A percentile compares a stretch with the other conserved stretches of the same genome.
These are phyloP conservation scores for Dromiciops gliroides DNA, from an alignment of 2,113 vertebrate genomes.

Conservation along the genomic window DNA sequence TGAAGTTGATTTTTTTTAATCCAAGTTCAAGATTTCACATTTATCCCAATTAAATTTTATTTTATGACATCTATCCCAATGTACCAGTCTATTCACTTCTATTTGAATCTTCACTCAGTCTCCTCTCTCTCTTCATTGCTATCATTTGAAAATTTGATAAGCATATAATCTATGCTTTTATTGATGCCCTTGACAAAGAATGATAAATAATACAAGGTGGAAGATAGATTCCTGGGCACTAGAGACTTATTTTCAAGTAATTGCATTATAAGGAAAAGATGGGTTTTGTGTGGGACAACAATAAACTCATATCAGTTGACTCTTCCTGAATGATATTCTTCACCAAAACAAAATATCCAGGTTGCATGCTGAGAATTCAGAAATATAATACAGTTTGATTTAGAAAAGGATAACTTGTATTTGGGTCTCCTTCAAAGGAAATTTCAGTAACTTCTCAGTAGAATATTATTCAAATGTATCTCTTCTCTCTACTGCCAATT, in stretches of 20 bases:
- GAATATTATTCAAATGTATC: neutral
- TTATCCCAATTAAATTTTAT: neutral
- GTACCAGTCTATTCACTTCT: neutral
- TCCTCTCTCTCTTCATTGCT: neutral
- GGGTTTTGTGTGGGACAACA: neutral
- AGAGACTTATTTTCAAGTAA: neutral
- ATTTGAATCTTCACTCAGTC: neutral
- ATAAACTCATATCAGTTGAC: neutral
- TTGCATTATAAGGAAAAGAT: neutral
- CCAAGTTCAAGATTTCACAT: neutral
- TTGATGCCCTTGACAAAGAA: neutral
- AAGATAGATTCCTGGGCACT: neutral
- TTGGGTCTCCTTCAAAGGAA: neutral
- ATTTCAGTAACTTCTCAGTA: neutral
- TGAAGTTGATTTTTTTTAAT: neutral
- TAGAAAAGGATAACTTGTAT: neutral
- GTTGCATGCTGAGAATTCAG: neutral
- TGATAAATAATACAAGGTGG: neutral
- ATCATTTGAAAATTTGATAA: neutral
- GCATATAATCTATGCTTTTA: neutral
- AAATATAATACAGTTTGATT: neutral
- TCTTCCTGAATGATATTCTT: neutral
- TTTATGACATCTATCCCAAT: neutral
- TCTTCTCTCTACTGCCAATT: neutral
- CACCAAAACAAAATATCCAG: neutral